These are phyloP conservation scores for Dicerorhinus sumatrensis DNA, from an alignment of 2,113 vertebrate genomes.

Conservation along the genomic window DNA sequence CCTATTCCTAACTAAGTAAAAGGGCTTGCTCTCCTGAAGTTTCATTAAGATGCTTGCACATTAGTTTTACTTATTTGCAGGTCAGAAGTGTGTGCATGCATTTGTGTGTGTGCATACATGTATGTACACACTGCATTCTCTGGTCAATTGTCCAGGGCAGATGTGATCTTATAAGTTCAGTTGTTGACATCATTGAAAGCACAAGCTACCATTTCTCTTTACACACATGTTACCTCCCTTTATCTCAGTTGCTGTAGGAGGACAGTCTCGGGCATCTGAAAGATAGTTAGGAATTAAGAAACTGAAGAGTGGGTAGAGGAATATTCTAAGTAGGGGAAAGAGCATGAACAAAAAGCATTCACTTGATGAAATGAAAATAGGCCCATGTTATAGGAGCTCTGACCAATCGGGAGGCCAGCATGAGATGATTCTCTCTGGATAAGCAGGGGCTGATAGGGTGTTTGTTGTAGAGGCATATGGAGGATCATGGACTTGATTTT, in stretches of 20 bases:
- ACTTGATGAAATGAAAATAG: too few relatives aligned
- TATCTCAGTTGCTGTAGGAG: not conserved
- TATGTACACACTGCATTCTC: not conserved
- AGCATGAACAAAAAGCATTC: not conserved
- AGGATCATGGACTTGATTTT: not conserved
- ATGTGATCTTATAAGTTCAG: not conserved
- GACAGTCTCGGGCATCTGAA: not conserved
- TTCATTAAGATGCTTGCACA: not conserved
- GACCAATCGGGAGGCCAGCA: rapidly evolving
- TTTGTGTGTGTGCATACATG: not conserved
- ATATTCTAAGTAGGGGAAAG: not conserved
- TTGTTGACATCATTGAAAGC: not conserved
- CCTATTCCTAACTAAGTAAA: not conserved
- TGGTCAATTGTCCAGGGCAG: not conserved
- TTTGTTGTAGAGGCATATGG: not conserved
- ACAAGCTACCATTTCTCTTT: not conserved
- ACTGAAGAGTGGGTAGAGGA: not conserved
- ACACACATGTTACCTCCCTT: not conserved
- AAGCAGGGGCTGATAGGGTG: not conserved
- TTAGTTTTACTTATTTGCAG: not conserved
- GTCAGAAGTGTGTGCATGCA: not conserved
- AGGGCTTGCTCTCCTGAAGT: not conserved
- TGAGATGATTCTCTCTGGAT: not conserved
- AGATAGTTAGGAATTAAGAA: not conserved
- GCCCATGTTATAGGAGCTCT: rapidly evolving